Evolutionary conservation across 2,888 invertebrate species (phyloP).

Genomic region (Melanostoma scalare): DNA sequence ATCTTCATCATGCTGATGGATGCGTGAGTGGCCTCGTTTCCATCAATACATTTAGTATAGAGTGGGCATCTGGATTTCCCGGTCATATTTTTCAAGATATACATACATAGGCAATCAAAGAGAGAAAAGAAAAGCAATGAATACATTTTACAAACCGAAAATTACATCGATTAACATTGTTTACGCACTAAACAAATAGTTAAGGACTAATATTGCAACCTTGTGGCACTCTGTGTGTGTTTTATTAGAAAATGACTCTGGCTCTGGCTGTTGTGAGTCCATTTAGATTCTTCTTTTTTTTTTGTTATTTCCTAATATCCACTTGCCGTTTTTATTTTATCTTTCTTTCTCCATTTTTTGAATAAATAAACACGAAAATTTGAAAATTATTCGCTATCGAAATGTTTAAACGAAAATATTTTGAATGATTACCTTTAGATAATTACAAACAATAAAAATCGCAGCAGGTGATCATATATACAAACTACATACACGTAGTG

Average conservation of each 20-base stretch:
- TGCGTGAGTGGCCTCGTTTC: slow-evolving; percentile 63
- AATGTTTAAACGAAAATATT: slow-evolving; percentile 57
- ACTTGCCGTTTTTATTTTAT: slow-evolving; percentile 4
- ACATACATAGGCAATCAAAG: neutral
- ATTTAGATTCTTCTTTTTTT: slow-evolving; percentile 1
- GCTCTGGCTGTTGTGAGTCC: neutral
- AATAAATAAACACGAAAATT: slow-evolving; percentile 54
- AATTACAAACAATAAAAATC: slow-evolving; percentile 66
- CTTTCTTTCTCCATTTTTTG: neutral
- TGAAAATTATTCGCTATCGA: slow-evolving; percentile 45
- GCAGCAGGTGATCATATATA: slow-evolving; percentile 62
- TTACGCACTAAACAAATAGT: slow-evolving; percentile 62
- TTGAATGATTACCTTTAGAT: slow-evolving; percentile 63
- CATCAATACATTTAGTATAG: slow-evolving; percentile 9
- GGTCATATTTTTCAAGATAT: slow-evolving; percentile 27
- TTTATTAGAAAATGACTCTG: slow-evolving; percentile 45
- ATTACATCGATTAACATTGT: slow-evolving; percentile 51
- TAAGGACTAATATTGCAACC: slow-evolving; percentile 66
- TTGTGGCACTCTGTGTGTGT: slow-evolving; percentile 55
- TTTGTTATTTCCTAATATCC: neutral
- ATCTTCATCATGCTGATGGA: slow-evolving; percentile 65
- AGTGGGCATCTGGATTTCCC: slow-evolving; percentile 53
- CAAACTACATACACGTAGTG: neutral
- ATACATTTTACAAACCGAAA: slow-evolving; percentile 37
- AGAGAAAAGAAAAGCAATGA: neutral